A percentile compares a stretch with the other conserved stretches of the same genome.
Evolutionary conservation across 2,113 vertebrate genomes (phyloP).

Genomic region (Pan paniscus): DNA sequence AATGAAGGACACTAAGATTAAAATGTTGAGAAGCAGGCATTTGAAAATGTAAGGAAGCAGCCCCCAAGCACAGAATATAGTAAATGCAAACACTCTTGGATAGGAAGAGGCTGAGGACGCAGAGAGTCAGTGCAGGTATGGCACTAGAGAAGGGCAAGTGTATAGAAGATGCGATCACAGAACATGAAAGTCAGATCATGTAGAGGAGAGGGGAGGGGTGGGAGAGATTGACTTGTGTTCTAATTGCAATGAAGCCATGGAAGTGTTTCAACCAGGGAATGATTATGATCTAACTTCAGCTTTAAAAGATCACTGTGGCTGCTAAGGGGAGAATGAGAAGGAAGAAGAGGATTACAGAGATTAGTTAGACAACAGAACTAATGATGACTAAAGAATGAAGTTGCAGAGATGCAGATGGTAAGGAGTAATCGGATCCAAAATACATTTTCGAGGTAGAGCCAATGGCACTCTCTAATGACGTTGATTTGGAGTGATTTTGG

Average conservation of each 20-base stretch:
- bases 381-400: not conserved
- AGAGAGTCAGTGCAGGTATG: rapidly evolving
- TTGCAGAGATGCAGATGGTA: not conserved
- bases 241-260: not conserved
- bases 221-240: not conserved
- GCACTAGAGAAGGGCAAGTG: rapidly evolving
- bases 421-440: not conserved
- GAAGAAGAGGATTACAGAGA: not conserved
- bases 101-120: not conserved
- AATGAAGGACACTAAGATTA: not conserved
- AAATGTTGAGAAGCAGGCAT: not conserved
- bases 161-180: too few species aligned
- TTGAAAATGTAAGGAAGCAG: not conserved
- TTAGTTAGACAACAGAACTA: not conserved
- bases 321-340: not conserved
- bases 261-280: not conserved
- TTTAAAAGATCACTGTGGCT: not conserved
- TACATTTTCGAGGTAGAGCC: not conserved
- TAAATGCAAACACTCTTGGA: not conserved
- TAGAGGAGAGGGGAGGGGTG: too few species aligned
- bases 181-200: not conserved
- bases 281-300: not conserved
- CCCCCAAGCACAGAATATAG: not conserved
- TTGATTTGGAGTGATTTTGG: not conserved
- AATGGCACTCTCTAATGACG: not conserved